Conservation (phyloP, 1,140 invertebrate species). For the Drosophila lini region DNA sequence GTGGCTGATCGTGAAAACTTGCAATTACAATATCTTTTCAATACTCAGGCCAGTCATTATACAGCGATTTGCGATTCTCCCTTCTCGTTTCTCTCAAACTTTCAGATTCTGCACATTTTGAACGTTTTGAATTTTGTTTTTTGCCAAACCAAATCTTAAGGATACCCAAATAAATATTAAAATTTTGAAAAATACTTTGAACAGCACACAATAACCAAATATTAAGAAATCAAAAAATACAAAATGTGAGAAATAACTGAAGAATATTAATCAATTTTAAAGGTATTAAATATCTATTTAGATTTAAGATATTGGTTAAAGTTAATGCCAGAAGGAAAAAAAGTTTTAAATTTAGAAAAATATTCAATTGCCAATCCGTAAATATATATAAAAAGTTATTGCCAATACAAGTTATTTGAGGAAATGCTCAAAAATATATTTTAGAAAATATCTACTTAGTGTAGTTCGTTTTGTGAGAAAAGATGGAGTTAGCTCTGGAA, state of each 20-base stretch:
- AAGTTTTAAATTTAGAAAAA: conserved; percentile 22
- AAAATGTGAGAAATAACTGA: conserved; percentile 63
- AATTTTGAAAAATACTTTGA: conserved; percentile 52
- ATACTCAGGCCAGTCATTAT: conserved; percentile 65
- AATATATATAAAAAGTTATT: conserved; percentile 32
- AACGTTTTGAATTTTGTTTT: conserved; percentile 42
- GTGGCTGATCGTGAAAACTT: conserved; percentile 56
- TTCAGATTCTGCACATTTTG: conserved; percentile 56
- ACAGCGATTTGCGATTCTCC: conserved; percentile 36
- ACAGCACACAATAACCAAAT: conserved; percentile 23
- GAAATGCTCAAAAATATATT: conserved; percentile 37
- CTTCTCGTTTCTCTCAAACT: conserved; percentile 12
- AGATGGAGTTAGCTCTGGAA: conserved; percentile 53
- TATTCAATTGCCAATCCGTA: conserved; percentile 19
- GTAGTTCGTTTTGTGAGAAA: conserved; percentile 31
- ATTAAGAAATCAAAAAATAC: conserved; percentile 59
- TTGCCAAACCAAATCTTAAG: conserved; percentile 12
- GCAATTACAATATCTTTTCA: conserved; percentile 71
- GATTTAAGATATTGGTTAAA: conserved; percentile 13
- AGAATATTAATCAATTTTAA: conserved; percentile 33
- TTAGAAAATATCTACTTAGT: conserved; percentile 38
- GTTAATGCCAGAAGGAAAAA: conserved; percentile 48
- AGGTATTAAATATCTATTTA: conserved; percentile 18
- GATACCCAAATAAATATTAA: conserved; percentile 18
- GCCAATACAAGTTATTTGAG: conserved; percentile 40